These are phyloP conservation scores for Rhimphoctona megacephalus DNA, from an alignment of 2,888 invertebrate genomes.

Conservation along the genomic window DNA sequence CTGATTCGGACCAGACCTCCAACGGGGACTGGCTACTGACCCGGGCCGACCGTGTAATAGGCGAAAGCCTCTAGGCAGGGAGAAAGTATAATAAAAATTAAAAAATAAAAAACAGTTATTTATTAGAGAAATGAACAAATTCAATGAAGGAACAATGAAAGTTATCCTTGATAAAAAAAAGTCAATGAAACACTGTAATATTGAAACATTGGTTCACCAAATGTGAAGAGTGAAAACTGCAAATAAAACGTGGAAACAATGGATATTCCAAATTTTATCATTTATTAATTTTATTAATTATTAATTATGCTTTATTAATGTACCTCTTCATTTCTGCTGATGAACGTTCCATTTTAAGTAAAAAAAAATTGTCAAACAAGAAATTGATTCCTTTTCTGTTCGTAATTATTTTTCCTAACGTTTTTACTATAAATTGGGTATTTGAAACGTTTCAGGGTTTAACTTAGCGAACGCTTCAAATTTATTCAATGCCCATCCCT, in stretches of 20 bases:
- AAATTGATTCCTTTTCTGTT: too few species aligned
- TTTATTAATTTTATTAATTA: too few species aligned
- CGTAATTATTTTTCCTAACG: neutral
- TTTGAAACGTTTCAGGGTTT: neutral
- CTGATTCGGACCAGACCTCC: too few species aligned
- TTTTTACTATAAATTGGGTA: neutral
- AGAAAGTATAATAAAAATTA: too few species aligned
- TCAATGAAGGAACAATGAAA: constrained; percentile 23
- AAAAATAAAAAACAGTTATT: too few species aligned
- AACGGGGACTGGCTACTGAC: too few species aligned
- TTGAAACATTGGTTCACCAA: neutral
- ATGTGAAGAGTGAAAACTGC: too few species aligned
- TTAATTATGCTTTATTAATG: too few species aligned
- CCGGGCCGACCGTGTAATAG: too few species aligned
- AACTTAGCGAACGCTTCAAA: neutral
- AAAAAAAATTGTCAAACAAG: neutral
- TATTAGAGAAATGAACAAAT: constrained; percentile 25
- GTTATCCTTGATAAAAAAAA: neutral
- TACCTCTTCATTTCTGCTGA: neutral
- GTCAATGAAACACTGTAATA: neutral
- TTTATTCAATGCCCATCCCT: constrained; percentile 5
- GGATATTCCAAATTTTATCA: too few species aligned
- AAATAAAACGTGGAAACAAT: too few species aligned
- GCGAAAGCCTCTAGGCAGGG: too few species aligned
- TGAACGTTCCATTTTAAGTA: neutral